Base-by-base conservation (phyloP, 2,888 invertebrate genomes). In the Pomacea canaliculata region DNA sequence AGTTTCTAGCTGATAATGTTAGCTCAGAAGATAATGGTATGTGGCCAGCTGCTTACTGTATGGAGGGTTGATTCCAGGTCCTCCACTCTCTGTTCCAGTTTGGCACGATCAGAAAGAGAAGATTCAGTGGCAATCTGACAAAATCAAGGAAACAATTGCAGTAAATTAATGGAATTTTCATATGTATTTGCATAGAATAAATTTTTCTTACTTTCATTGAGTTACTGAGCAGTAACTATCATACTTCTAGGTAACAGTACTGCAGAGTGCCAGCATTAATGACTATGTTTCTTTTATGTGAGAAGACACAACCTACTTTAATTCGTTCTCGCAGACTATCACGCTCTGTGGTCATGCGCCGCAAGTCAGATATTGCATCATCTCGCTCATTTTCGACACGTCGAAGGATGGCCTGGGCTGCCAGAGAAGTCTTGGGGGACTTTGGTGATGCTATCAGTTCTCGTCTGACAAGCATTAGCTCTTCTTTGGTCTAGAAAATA, bases 321-420 rank as follows among this genome's bases (percentile, higher is more conserved):
- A 91, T 83, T 59, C 90, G 83, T 79, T 91, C 91, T 69, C 90
- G 81, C 13, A 91, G 84, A 77, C 89, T 89, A 80, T 91, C 91
- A 23, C 91, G 82, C 80, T 91, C 91, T 4, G 89, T 90, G 37
- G 87, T 85, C 81, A 89, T 84, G 48, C 88, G 83, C 16, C 90
- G 83, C 46, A 90, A 85, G 73, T 91, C 90, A 65, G 88, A 82
- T 7, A 90, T 73, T 19, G 90, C 89, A 74, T 90, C 90, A 76
- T 91, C 90, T 51, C 89, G 82, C 81, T 91, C 91, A 77, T 88
- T 89, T 83, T 91, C 91, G 23, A 91, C 88, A 19, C 90, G 85
- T n/a, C 90, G 78, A 56, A 91, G 81, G 18, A 91, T 85, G 19
- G 91, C 88, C 84, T 91, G 90, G 23, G 90, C 90, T 49, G 91